phyloP scores from a whole-genome alignment of 35 echinoderm and acorn worm species.

The Patiria miniata region DNA sequence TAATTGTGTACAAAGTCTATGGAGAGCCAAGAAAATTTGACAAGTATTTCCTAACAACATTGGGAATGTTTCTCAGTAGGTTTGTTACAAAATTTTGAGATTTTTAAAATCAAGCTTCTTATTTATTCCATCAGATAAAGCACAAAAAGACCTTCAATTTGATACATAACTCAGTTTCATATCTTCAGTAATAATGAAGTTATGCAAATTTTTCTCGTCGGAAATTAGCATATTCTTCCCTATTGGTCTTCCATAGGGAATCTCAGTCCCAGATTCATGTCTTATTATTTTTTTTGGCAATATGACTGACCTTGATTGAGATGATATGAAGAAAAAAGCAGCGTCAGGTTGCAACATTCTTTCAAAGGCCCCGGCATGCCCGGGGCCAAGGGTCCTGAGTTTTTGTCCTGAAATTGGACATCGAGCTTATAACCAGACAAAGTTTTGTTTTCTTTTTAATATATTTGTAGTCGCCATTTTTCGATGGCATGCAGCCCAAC shows the following conservation, averaged over 20 bases:
- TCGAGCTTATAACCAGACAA: too few species aligned
- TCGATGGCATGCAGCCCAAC: slow-evolving; percentile 96
- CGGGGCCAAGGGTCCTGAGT: too few species aligned
- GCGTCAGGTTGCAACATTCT: neutral
- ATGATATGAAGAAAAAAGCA: neutral
- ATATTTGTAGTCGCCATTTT: slow-evolving; percentile 82
- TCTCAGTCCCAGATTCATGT: neutral
- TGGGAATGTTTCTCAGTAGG: too few species aligned
- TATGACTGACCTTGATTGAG: too few species aligned
- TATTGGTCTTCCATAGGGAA: neutral
- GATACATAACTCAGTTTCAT: neutral
- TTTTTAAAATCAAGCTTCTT: neutral
- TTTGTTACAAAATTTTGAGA: too few species aligned
- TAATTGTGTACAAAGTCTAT: too few species aligned
- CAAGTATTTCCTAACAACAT: too few species aligned
- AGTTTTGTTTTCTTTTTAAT: neutral
- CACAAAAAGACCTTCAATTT: neutral
- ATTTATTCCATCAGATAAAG: neutral
- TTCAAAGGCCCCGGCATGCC: neutral
- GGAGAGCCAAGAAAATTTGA: too few species aligned
- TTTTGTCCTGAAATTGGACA: too few species aligned
- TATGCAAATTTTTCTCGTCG: neutral
- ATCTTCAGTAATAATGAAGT: slow-evolving; percentile 2
- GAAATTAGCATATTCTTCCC: neutral
- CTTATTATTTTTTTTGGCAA: too few species aligned